Conservation (phyloP, 2,888 invertebrate species). For the Pheosia gnoma region DNA sequence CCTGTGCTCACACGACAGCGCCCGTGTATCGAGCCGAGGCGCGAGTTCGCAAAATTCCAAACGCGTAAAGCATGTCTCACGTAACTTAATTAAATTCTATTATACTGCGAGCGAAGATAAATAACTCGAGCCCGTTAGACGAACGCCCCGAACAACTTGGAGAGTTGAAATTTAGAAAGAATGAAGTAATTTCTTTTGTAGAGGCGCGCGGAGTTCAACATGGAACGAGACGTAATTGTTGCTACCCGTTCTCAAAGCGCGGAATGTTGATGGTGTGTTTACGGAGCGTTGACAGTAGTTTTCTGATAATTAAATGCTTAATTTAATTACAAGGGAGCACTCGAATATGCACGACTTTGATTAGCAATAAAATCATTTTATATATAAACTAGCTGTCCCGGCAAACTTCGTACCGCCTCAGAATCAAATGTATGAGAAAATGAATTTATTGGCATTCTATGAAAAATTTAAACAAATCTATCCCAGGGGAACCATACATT, state of each 20-base stretch:
- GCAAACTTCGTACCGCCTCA: too few relatives aligned
- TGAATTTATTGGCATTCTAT: too few relatives aligned
- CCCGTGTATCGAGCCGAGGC: slow-evolving; percentile 48
- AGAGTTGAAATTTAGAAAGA: slow-evolving; percentile 71
- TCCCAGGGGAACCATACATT: too few relatives aligned
- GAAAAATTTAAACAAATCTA: too few relatives aligned
- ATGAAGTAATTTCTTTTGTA: slow-evolving; percentile 73
- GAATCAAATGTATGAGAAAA: too few relatives aligned
- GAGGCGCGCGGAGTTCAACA: slow-evolving; percentile 43
- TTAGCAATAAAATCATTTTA: too few relatives aligned
- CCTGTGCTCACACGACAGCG: slow-evolving; percentile 28
- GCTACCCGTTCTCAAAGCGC: slow-evolving; percentile 26
- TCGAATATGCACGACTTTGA: too few relatives aligned
- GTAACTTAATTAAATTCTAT: slow-evolving; percentile 83
- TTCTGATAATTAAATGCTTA: not conserved
- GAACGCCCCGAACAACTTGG: slow-evolving; percentile 47
- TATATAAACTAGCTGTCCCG: too few relatives aligned
- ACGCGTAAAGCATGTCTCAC: slow-evolving; percentile 75
- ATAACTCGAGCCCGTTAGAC: slow-evolving; percentile 71
- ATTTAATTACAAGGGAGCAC: not conserved
- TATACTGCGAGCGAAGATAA: slow-evolving; percentile 76
- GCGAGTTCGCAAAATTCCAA: slow-evolving; percentile 66
- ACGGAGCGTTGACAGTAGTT: slow-evolving; percentile 14
- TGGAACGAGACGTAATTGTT: slow-evolving; percentile 51
- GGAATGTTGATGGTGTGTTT: slow-evolving; percentile 31